Evolutionary conservation across 2,888 invertebrate genomes (phyloP).

Genomic region (Drosophila setosimentum): DNA sequence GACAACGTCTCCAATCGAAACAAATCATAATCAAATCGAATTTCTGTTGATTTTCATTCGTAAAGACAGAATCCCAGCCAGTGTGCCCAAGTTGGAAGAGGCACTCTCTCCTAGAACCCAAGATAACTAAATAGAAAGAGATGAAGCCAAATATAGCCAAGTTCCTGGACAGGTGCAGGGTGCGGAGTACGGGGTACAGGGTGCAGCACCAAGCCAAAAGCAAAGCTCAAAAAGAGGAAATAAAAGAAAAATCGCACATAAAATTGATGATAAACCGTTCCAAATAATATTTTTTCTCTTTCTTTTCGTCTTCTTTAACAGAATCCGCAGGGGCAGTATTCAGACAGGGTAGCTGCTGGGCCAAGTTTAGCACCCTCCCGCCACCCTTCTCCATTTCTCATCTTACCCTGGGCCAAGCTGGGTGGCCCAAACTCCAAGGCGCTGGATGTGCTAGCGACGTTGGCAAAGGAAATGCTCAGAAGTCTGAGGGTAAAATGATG

Average conservation of each 20-base stretch:
- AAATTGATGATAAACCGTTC: slow-evolving; percentile 82
- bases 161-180: slow-evolving; percentile 39
- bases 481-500: slow-evolving; percentile 78
- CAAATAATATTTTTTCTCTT: slow-evolving; percentile 77
- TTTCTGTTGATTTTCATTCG: slow-evolving; percentile 79
- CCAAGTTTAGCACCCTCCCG: slow-evolving; percentile 31
- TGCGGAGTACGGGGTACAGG: neutral
- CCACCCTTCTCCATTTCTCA: neutral
- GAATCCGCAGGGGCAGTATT: slow-evolving; percentile 43
- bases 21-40: slow-evolving; percentile 82
- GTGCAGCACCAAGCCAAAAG: slow-evolving; percentile 33
- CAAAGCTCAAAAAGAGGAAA: slow-evolving; percentile 52
- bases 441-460: slow-evolving; percentile 49
- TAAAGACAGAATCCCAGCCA: slow-evolving; percentile 69
- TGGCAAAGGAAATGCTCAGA: slow-evolving; percentile 72
- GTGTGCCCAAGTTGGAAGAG: slow-evolving; percentile 35
- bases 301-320: slow-evolving; percentile 6
- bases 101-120: slow-evolving; percentile 50
- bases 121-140: slow-evolving; percentile 38
- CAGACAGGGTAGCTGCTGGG: slow-evolving; percentile 11
- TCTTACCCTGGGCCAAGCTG: slow-evolving; percentile 55
- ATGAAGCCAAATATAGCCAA: slow-evolving; percentile 11
- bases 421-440: slow-evolving; percentile 52
- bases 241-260: slow-evolving; percentile 77
- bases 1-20: slow-evolving; percentile 63